A percentile compares a stretch with the other conserved stretches of the same genome.
Conservation (phyloP, 2,888 invertebrate genomes). For the Drosophila nigricruria region DNA sequence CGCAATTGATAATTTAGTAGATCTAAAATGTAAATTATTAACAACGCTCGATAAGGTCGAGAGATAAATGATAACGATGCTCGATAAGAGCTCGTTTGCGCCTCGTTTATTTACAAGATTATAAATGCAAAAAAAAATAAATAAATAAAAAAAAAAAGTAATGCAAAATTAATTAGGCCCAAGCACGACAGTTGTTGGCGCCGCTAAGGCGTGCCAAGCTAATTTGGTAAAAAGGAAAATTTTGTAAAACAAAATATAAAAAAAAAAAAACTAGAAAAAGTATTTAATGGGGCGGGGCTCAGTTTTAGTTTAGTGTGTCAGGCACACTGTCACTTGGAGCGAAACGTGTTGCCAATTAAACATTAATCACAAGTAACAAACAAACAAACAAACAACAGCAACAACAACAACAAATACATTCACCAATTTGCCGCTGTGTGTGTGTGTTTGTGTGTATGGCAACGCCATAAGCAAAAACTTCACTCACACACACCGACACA, state of each 20-base stretch:
- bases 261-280: conserved; percentile 5
- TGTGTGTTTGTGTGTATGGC: conserved; percentile 52
- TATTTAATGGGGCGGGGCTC: conserved; percentile 60
- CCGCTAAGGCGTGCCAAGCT: conserved; percentile 38
- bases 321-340: conserved; percentile 58
- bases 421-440: conserved; percentile 54
- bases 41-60: neutral
- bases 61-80: conserved; percentile 43
- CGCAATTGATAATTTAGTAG: neutral
- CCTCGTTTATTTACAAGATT: conserved; percentile 67
- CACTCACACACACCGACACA: conserved; percentile 21
- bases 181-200: conserved; percentile 65
- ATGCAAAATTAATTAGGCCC: conserved; percentile 61
- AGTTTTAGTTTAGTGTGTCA: conserved; percentile 55
- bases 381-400: conserved; percentile 25
- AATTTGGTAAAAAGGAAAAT: conserved; percentile 42
- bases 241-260: neutral
- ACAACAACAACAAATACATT: conserved; percentile 17
- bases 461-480: conserved; percentile 63
- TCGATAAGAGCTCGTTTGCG: conserved; percentile 52
- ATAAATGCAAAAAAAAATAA: conserved; percentile 56
- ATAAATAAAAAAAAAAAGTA: conserved; percentile 54
- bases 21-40: neutral
- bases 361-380: conserved; percentile 66
- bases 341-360: conserved; percentile 47